These are phyloP conservation scores for Oscheius sp. DNA, from an alignment of 2,888 invertebrate genomes.

Conservation along the genomic window DNA sequence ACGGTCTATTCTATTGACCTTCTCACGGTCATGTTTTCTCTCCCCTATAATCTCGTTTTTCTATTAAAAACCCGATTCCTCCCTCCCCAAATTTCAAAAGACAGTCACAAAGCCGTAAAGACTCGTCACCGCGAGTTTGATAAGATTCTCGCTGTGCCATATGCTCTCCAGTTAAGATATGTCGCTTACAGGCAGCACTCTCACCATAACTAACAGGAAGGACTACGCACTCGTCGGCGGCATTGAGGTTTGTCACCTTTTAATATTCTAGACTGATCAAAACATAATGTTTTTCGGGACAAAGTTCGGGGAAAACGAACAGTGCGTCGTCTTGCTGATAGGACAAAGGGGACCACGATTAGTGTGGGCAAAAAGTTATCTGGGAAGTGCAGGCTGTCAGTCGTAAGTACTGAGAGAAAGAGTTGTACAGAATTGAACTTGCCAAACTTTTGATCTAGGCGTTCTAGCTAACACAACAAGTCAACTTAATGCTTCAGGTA, in stretches of 20 bases:
- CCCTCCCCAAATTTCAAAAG: not conserved
- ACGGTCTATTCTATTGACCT: too few species aligned
- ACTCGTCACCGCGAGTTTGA: not conserved
- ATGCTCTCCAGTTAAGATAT: slow-evolving; percentile 8
- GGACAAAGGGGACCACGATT: not conserved
- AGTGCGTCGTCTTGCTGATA: not conserved
- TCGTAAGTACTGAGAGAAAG: too few species aligned
- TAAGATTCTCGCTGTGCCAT: slow-evolving; percentile 3
- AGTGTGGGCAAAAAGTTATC: too few species aligned
- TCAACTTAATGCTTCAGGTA: too few species aligned
- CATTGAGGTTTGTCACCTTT: not conserved
- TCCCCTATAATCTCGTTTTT: too few species aligned
- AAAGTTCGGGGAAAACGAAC: not conserved
- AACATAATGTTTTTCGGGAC: not conserved
- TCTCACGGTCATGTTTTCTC: too few species aligned
- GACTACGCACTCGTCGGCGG: slow-evolving; percentile 16
- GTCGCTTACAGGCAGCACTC: slow-evolving; percentile 1
- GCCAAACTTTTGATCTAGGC: too few species aligned
- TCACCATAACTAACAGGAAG: slow-evolving; percentile 14
- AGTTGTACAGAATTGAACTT: too few species aligned
- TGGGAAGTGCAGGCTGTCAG: too few species aligned
- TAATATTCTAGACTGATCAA: not conserved
- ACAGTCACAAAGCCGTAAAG: slow-evolving; percentile 8
- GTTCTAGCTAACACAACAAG: too few species aligned
- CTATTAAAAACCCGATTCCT: not conserved